These are phyloP conservation scores for Drosophila mercatorum DNA, from an alignment of 2,888 invertebrate genomes.

Conservation along the genomic window DNA sequence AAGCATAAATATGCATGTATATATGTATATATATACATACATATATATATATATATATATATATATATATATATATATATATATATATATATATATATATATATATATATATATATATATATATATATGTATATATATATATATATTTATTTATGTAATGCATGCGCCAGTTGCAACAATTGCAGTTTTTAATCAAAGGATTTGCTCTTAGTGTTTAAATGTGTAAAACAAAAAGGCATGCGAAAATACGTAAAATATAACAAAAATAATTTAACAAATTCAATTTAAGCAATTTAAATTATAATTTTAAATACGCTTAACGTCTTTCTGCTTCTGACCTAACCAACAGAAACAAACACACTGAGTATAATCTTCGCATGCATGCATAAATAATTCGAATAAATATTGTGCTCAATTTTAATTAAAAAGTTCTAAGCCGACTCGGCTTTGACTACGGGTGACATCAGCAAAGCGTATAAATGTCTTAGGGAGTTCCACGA, in stretches of 20 bases:
- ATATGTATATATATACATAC: constrained; percentile 1
- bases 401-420: constrained; percentile 63
- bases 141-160: constrained; percentile 38
- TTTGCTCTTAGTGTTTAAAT: constrained; percentile 65
- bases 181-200: constrained; percentile 53
- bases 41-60: constrained; percentile 19
- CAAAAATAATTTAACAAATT: constrained; percentile 44
- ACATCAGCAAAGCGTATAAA: constrained; percentile 43
- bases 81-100: constrained; percentile 21
- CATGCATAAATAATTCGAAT: constrained; percentile 50
- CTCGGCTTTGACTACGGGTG: constrained; percentile 59
- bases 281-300: constrained; percentile 55
- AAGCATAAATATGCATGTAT: constrained; percentile 59
- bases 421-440: constrained; percentile 38
- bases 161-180: constrained; percentile 57
- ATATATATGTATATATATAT: constrained; percentile 20
- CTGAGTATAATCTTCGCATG: constrained; percentile 15
- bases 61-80: constrained; percentile 30
- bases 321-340: constrained; percentile 69
- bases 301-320: constrained; percentile 54
- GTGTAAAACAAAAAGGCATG: constrained; percentile 34
- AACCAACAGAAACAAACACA: constrained; percentile 35
- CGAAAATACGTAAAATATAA: constrained; percentile 50
- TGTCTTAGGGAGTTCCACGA: constrained; percentile 48
- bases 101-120: constrained; percentile 26